These are phyloP conservation scores for Dryobates pubescens DNA, from an alignment of 2,797 vertebrate species.

Conservation along the genomic window DNA sequence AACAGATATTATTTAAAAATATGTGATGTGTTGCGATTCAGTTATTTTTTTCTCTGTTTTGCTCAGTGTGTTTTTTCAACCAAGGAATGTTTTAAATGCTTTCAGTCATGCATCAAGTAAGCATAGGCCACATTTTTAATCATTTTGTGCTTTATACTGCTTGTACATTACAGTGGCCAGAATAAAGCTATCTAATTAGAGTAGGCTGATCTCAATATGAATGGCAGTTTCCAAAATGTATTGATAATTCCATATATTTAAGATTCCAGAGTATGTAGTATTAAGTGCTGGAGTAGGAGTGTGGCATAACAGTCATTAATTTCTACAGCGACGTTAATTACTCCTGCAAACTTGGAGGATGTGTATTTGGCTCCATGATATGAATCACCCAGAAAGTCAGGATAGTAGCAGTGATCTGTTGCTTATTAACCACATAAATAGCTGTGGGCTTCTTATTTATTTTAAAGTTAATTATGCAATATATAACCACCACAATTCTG, in stretches of 20 bases:
- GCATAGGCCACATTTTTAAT: not conserved
- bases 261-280: not conserved
- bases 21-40: not conserved
- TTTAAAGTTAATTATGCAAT: not conserved
- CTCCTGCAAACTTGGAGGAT: not conserved
- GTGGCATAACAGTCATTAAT: not conserved
- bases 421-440: not conserved
- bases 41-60: not conserved
- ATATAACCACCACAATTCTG: not conserved
- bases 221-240: not conserved
- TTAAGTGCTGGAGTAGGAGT: not conserved
- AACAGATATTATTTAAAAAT: not conserved
- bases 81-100: not conserved
- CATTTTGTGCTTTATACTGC: not conserved
- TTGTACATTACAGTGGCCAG: not conserved
- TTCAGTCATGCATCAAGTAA: not conserved
- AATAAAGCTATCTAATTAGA: not conserved
- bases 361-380: not conserved
- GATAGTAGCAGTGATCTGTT: not conserved
- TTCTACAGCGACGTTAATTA: not conserved
- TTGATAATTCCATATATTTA: not conserved
- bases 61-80: not conserved
- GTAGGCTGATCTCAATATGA: not conserved
- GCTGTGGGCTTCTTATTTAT: accelerated
- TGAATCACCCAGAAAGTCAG: not conserved